Conservation (phyloP, 1,140 invertebrate species). For the Coelopa frigida region DNA sequence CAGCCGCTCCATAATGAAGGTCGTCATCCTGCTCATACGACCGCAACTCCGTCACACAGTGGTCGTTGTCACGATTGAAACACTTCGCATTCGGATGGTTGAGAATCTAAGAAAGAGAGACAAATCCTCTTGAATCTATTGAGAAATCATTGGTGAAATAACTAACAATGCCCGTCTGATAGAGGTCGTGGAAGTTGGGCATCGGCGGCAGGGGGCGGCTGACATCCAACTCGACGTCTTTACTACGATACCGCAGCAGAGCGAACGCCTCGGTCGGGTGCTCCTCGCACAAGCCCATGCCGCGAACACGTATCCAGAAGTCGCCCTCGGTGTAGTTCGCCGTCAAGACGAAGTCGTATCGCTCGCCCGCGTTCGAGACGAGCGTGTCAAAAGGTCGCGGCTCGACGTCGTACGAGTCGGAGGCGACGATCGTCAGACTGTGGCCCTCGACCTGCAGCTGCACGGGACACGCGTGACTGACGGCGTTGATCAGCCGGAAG, state of each 20-base stretch:
- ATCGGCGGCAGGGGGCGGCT: background rate
- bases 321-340: constrained; percentile 48
- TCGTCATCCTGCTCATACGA: constrained; percentile 5
- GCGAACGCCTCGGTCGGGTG: constrained; percentile 13
- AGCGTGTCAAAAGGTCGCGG: constrained; percentile 31
- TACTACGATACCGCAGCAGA: constrained; percentile 11
- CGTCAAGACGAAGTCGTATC: constrained; percentile 54
- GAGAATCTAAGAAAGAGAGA: constrained; percentile 3
- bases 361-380: constrained; percentile 50
- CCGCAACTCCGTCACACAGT: constrained; percentile 12
- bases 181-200: constrained; percentile 10
- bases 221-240: background rate
- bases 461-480: constrained; percentile 49
- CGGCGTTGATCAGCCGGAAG: constrained; percentile 50
- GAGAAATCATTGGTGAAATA: background rate
- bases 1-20: constrained; percentile 2
- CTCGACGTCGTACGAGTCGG: constrained; percentile 48
- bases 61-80: background rate
- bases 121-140: background rate
- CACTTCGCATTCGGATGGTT: constrained; percentile 15
- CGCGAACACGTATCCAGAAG: constrained; percentile 52
- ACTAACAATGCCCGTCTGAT: constrained; percentile 9
- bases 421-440: constrained; percentile 47
- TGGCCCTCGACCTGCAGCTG: constrained; percentile 51
- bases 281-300: constrained; percentile 46